These are phyloP conservation scores for Pasiphila rectangulata DNA, from an alignment of 2,888 invertebrate genomes.

Conservation along the genomic window DNA sequence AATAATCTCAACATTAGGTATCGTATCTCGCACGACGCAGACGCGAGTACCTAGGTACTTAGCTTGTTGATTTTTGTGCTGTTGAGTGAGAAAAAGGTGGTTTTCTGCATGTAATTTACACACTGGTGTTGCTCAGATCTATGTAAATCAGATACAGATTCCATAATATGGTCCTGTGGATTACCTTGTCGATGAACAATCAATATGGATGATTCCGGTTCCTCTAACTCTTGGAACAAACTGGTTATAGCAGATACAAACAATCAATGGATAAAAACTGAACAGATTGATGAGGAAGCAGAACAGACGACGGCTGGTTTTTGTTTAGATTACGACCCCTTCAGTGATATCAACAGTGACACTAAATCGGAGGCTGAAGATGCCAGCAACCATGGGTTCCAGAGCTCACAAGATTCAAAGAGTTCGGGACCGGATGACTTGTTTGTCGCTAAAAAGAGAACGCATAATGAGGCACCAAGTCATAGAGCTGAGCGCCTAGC, in stretches of 20 bases:
- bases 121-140: not conserved
- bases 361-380: constrained; percentile 45
- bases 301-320: constrained; percentile 41
- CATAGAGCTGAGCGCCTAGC: constrained; percentile 61
- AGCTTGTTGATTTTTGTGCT: constrained; percentile 5
- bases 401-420: not conserved
- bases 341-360: constrained; percentile 41
- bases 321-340: constrained; percentile 41
- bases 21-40: no score
- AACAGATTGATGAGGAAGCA: constrained; percentile 37
- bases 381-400: constrained; percentile 4
- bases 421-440: constrained; percentile 9
- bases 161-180: constrained; percentile 73
- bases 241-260: constrained; percentile 67
- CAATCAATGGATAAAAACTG: constrained; percentile 64
- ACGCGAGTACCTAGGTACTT: not conserved
- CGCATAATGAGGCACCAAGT: constrained; percentile 51
- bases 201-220: constrained; percentile 73
- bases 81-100: not conserved
- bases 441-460: constrained; percentile 2
- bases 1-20: no score
- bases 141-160: constrained; percentile 14
- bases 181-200: constrained; percentile 69
- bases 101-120: constrained; percentile 5
- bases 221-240: constrained; percentile 71